A percentile compares a stretch with the other conserved stretches of the same genome.
These are phyloP conservation scores for Caradrina kadenii DNA, from an alignment of 2,888 invertebrate genomes.

Conservation along the genomic window DNA sequence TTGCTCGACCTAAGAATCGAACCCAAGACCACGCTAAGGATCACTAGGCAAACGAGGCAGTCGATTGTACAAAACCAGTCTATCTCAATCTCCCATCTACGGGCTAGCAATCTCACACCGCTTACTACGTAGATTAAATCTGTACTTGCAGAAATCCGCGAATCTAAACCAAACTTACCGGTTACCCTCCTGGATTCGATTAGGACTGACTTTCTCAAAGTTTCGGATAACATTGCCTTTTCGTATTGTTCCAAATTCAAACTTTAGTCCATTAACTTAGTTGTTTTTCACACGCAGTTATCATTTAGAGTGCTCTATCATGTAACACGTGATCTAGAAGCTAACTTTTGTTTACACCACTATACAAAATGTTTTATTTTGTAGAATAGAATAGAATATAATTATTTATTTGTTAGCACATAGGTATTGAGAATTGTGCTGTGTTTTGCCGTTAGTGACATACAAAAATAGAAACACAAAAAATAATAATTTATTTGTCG, in stretches of 20 bases:
- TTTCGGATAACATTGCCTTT: slow-evolving; percentile 22
- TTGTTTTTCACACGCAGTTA: neutral
- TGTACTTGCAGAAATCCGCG: slow-evolving; percentile 63
- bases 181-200: slow-evolving; percentile 63
- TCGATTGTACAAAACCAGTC: slow-evolving; percentile 2
- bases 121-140: slow-evolving; percentile 65
- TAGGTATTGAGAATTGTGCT: too few species aligned
- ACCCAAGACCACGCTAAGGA: too few species aligned
- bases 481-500: too few species aligned
- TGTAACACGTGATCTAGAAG: neutral
- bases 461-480: too few species aligned
- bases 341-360: neutral
- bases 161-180: slow-evolving; percentile 60
- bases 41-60: too few species aligned
- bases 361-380: too few species aligned
- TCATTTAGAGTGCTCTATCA: neutral
- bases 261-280: neutral
- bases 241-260: neutral
- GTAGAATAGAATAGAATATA: too few species aligned
- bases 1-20: too few species aligned
- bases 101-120: neutral
- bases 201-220: slow-evolving; percentile 59
- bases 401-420: too few species aligned
- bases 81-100: neutral
- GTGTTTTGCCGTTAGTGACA: too few species aligned